Evolutionary conservation across 2,797 vertebrate species (phyloP).

Genomic region (Hirundo rustica): DNA sequence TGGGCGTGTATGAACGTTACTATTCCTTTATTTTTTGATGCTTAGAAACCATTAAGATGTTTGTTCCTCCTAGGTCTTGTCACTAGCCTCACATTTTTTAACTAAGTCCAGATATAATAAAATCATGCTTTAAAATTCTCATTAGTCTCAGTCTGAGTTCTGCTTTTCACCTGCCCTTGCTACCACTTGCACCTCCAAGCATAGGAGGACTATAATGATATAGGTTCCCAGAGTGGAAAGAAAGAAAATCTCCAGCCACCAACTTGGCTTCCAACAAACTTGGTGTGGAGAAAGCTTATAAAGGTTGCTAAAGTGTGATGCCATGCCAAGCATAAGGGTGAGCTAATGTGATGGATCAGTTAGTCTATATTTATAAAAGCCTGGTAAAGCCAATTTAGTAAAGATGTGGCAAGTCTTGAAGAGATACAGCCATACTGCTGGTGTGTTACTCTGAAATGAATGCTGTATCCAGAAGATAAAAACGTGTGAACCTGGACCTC

Average conservation of each 20-base stretch:
- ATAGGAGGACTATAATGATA: background rate
- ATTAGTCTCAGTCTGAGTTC: background rate
- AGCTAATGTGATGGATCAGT: background rate
- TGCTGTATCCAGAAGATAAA: background rate
- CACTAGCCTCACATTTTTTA: background rate
- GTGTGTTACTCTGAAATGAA: background rate
- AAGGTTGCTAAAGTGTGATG: background rate
- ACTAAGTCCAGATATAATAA: background rate
- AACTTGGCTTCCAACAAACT: background rate
- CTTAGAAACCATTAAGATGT: background rate
- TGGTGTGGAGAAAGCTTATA: background rate
- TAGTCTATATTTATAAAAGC: background rate
- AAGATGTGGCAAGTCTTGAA: background rate
- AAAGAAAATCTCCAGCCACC: background rate
- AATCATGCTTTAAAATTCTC: background rate
- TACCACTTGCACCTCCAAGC: background rate
- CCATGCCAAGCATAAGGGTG: background rate
- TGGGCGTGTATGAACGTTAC: background rate
- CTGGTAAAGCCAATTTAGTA: background rate
- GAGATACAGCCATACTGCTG: background rate
- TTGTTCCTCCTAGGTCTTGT: background rate
- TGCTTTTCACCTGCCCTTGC: background rate
- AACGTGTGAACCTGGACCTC: background rate
- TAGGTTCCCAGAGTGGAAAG: background rate
- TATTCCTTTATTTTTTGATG: background rate